Evolutionary conservation across 2,888 invertebrate species (phyloP), one percentile per base, ranked within the genome.

Genomic region (Peribatodes rhomboidaria): DNA sequence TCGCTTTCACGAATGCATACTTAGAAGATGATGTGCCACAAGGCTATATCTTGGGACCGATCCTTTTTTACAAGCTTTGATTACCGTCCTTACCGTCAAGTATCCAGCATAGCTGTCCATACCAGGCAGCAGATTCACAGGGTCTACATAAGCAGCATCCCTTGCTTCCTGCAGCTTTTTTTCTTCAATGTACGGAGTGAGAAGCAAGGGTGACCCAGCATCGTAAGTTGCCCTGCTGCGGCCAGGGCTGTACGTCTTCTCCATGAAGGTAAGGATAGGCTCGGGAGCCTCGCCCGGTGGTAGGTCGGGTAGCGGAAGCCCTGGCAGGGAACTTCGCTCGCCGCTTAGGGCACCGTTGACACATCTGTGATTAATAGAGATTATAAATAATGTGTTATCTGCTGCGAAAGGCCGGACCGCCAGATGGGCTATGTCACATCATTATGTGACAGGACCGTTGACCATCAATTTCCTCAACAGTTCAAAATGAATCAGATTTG

Each of bases 151-250:
- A 0, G 94, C 92, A 0, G 90, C 89, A 37, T 87, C 81, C 60
- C 91, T 88, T 0, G 94, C 95, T 71, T 93, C 90, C 11, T 93
- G 86, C 20, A 94, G 72, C 65, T 93, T 89, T 9, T 94, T 94
- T 20, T 87, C 82, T 68, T 94, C 94, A 14, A 95, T 93, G 54
- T 86, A 89, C 0, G 94, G 94, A 0, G 94, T 94, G 9, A 95
- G 87, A 16, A 94, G 91, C 0, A 95, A 81, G 0, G 94, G 94
- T 0, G 92, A 79, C 0, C 95, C 95, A 0, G 93, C 87, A 6
- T 86, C 89, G 37, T 70, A 79, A 1, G 77, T 71, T 0, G 83
- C 60, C 27, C 88, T 78, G 1, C 73, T 80, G 1, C 85, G 77
- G 1, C 87, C 86, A 6, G 81, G 65, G 52, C 77, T 78, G 76